Evolutionary conservation across 2,113 vertebrate species (phyloP).

Genomic region (Felis chaus): DNA sequence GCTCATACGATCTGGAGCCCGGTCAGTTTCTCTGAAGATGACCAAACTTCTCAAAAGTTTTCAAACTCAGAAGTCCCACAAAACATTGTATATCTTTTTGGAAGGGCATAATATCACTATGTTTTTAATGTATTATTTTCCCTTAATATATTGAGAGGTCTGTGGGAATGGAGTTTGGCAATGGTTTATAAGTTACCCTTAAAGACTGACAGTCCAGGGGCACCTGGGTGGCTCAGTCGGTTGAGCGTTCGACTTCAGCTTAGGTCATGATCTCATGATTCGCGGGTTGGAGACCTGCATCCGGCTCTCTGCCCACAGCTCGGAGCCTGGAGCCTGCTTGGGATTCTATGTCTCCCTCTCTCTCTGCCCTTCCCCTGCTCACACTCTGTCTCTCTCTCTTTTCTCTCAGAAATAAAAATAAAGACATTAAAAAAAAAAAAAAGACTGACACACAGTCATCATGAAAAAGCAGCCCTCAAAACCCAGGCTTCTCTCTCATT

Average conservation of each 20-base stretch:
- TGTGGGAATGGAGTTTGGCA: background rate
- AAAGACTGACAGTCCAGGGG: background rate
- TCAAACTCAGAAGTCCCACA: background rate
- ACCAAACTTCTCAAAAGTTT: background rate
- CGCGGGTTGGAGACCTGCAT: accelerated
- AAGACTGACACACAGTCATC: background rate
- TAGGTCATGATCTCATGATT: background rate
- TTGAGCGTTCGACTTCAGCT: background rate
- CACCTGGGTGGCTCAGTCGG: background rate
- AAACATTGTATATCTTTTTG: background rate
- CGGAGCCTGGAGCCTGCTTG: background rate
- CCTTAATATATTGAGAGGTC: background rate
- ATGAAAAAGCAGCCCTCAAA: background rate
- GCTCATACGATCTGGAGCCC: background rate
- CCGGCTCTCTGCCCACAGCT: background rate
- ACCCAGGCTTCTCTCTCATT: background rate
- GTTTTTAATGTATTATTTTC: background rate
- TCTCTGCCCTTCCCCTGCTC: background rate
- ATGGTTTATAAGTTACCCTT: background rate
- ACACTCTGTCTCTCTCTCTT: background rate
- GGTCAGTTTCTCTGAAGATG: background rate
- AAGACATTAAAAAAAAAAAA: background rate
- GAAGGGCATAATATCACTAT: background rate
- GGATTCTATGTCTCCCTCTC: background rate
- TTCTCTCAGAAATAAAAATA: background rate